Conservation (phyloP, 2,888 invertebrate genomes). For the Periphyllus acericola region DNA sequence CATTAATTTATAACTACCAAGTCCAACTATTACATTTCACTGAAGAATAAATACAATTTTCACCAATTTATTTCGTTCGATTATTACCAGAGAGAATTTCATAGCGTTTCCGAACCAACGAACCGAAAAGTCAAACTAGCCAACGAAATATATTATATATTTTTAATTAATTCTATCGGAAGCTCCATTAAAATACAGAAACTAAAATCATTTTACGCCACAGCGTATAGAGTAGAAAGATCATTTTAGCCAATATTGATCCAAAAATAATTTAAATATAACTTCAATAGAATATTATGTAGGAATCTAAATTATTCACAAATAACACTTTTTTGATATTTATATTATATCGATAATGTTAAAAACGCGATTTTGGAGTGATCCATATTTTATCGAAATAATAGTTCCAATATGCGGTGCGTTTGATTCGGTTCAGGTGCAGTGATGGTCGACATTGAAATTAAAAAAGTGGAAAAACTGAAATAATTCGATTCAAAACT, state of each 20-base stretch:
- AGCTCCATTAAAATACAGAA: background rate
- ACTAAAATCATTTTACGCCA: background rate
- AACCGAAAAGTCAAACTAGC: background rate
- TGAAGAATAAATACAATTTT: background rate
- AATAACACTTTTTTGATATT: no score
- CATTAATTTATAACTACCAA: background rate
- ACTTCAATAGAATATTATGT: no score
- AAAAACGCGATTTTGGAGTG: no score
- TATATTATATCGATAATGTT: no score
- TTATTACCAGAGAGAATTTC: background rate
- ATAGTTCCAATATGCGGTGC: no score
- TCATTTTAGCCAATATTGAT: background rate
- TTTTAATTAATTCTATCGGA: background rate
- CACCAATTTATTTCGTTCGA: background rate
- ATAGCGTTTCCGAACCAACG: background rate
- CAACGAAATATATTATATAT: background rate
- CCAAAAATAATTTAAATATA: background rate
- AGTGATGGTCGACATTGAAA: no score
- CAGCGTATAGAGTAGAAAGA: background rate
- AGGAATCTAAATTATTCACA: no score
- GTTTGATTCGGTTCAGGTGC: no score
- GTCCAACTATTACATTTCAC: no score
- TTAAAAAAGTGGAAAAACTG: no score
- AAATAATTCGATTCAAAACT: no score
- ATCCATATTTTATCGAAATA: no score